Evolutionary conservation across 2,797 vertebrate species (phyloP).

Genomic region (Mus spretus): DNA sequence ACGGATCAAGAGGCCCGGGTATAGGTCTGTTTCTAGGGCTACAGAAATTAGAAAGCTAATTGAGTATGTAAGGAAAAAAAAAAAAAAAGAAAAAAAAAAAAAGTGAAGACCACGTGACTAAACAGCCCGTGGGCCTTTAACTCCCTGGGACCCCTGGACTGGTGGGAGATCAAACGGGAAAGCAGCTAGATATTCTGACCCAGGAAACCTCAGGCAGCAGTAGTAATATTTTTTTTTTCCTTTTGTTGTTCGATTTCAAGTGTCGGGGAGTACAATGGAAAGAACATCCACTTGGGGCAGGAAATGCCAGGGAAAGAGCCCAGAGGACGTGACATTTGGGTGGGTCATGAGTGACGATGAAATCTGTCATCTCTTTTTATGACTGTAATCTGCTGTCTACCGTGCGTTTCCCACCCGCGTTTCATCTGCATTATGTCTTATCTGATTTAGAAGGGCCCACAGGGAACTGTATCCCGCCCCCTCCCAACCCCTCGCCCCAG

Average conservation of each 20-base stretch:
- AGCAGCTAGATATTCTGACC: background rate
- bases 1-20: background rate
- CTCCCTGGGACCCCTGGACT: background rate
- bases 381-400: constrained; percentile 50
- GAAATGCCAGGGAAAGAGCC: constrained; percentile 36
- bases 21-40: constrained; percentile 5
- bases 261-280: constrained; percentile 9
- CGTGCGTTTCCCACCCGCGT: background rate
- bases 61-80: background rate
- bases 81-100: background rate
- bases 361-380: constrained; percentile 74
- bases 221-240: background rate
- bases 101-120: background rate
- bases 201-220: background rate
- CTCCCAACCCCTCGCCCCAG: background rate
- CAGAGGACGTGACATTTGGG: constrained; percentile 64
- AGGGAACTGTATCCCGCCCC: background rate
- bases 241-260: constrained; percentile 53
- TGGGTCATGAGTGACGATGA: background rate
- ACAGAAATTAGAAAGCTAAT: constrained; percentile 17
- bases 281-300: constrained; percentile 57
- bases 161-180: background rate
- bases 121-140: background rate
- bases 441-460: constrained; percentile 26
- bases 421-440: constrained; percentile 35